Conservation (phyloP, 2,888 invertebrate genomes). For the Pseudanteris insignis region DNA sequence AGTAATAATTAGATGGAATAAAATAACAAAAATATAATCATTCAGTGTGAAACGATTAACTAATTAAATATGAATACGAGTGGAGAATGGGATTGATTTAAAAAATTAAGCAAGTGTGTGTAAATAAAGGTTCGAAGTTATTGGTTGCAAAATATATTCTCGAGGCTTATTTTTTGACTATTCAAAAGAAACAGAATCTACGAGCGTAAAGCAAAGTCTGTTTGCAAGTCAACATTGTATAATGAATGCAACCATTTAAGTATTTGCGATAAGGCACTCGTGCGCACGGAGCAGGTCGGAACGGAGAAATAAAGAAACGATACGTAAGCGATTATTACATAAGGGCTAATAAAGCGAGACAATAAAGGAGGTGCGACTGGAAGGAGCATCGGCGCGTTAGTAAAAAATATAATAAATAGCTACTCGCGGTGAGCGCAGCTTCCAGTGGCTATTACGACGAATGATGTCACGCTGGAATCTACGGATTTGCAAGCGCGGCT, state of each 20-base stretch:
- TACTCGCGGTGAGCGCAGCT: background rate
- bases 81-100: too few relatives aligned
- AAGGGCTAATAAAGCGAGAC: slow-evolving; percentile 38
- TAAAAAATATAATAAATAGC: background rate
- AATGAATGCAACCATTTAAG: slow-evolving; percentile 23
- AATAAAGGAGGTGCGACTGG: slow-evolving; percentile 19
- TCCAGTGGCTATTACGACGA: slow-evolving; percentile 12
- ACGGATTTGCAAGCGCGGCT: background rate
- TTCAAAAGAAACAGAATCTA: too few relatives aligned
- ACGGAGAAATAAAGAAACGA: slow-evolving; percentile 21
- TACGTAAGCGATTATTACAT: slow-evolving; percentile 32
- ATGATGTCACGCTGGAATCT: slow-evolving; percentile 23
- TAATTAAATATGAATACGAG: too few relatives aligned
- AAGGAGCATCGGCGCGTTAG: slow-evolving; percentile 3
- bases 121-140: too few relatives aligned
- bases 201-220: slow-evolving; percentile 9
- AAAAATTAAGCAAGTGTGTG: too few relatives aligned
- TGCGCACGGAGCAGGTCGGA: background rate
- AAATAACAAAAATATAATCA: too few relatives aligned
- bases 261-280: slow-evolving; percentile 21
- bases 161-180: too few relatives aligned
- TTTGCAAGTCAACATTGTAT: slow-evolving; percentile 24
- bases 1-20: too few relatives aligned
- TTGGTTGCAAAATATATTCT: too few relatives aligned
- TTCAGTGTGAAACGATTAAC: too few relatives aligned